Percentiles rank a stretch among this genome's conserved stretches.
Conservation (phyloP, 2,888 invertebrate species). For the Aethes cnicana region DNA sequence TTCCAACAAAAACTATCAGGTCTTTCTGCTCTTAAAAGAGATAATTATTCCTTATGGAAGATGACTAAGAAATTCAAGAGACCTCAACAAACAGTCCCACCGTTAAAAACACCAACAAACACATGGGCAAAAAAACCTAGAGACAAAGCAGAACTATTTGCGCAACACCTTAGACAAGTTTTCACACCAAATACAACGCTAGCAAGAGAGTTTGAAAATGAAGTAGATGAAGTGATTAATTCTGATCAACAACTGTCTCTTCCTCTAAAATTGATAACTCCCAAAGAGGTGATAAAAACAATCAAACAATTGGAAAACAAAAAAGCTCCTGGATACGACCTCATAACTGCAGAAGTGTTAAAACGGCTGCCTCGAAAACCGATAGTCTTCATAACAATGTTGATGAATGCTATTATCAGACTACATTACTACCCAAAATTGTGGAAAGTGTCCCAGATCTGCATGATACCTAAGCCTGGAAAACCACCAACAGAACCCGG, state of each 20-base stretch:
- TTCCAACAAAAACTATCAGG: no score
- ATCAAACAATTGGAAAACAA: neutral
- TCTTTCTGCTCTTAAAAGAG: no score
- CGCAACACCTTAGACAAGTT: neutral
- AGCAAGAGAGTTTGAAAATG: neutral
- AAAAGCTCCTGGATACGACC: neutral
- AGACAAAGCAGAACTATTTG: neutral
- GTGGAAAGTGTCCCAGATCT: neutral
- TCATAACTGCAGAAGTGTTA: neutral
- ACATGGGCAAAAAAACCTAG: neutral
- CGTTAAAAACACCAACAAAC: neutral
- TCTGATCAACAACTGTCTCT: neutral
- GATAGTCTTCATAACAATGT: neutral
- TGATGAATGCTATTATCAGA: neutral
- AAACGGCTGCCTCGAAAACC: neutral
- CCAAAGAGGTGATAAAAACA: neutral
- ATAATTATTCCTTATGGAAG: slow-evolving; percentile 1
- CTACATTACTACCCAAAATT: neutral
- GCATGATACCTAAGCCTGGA: neutral
- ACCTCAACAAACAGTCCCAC: neutral
- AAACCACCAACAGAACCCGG: neutral
- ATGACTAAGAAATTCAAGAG: neutral
- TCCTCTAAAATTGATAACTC: neutral
- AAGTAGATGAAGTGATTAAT: no score
- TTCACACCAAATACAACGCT: neutral